Percentiles rank a stretch among this genome's conserved stretches.
Evolutionary conservation across 2,888 invertebrate species (phyloP).

Genomic region (Eilema sororculum): DNA sequence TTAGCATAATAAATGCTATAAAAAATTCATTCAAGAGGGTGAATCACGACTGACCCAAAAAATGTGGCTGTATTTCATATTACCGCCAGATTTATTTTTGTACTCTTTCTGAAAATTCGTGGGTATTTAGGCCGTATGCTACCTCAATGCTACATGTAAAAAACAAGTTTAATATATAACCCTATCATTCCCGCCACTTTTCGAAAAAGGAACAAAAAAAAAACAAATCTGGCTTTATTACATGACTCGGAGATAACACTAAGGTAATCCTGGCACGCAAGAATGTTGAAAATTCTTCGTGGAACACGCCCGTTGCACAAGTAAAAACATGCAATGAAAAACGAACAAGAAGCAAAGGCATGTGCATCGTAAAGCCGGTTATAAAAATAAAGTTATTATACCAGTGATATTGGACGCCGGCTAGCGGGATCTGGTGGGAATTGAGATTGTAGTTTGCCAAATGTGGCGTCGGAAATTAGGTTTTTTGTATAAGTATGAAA

Average conservation of each 20-base stretch:
- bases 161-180: background rate
- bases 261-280: conserved; percentile 48
- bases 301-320: conserved; percentile 51
- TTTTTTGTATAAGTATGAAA: background rate
- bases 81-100: no score
- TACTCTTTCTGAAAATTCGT: no score
- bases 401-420: conserved; percentile 47
- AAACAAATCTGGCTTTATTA: conserved; percentile 43
- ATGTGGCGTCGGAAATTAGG: conserved; percentile 10
- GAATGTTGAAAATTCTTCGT: conserved; percentile 54
- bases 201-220: conserved; percentile 15
- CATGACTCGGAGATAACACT: conserved; percentile 51
- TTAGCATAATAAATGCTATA: no score
- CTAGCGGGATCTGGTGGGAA: conserved; percentile 44
- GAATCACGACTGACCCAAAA: no score
- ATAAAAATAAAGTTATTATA: conserved; percentile 66
- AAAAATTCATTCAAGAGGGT: no score
- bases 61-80: no score
- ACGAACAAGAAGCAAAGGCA: conserved; percentile 48
- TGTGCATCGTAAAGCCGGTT: conserved; percentile 57
- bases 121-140: no score
- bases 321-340: conserved; percentile 57
- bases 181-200: conserved; percentile 6
- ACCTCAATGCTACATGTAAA: no score
- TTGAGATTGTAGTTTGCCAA: conserved; percentile 21